These are phyloP conservation scores for Actenoides hombroni DNA, from an alignment of 2,113 vertebrate species.

Conservation along the genomic window DNA sequence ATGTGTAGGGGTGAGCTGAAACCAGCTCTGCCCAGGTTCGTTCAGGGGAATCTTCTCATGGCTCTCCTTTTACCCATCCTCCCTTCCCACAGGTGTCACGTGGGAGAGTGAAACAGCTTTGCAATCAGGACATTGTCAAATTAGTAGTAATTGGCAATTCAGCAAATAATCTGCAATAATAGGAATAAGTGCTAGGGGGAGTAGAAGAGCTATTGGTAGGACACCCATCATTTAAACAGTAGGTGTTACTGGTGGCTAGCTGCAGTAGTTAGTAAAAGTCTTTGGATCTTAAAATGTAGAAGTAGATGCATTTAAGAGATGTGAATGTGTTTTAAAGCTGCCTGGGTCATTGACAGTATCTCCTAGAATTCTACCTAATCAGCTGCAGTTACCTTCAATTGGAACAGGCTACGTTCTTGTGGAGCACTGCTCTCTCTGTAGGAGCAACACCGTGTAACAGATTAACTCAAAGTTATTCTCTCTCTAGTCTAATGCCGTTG, in stretches of 20 bases:
- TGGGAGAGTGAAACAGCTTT: background rate
- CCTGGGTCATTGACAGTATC: background rate
- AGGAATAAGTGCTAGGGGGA: constrained; percentile 34
- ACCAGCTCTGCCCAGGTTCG: background rate
- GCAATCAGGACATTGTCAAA: background rate
- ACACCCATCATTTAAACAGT: background rate
- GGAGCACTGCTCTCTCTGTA: background rate
- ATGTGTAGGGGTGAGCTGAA: background rate
- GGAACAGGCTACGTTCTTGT: background rate
- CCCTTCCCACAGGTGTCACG: background rate
- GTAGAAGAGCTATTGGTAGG: constrained; percentile 1
- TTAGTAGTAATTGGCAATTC: background rate
- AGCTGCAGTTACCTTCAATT: background rate
- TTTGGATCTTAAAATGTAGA: background rate
- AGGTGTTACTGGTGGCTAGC: background rate
- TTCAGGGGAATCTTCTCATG: background rate
- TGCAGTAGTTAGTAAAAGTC: background rate
- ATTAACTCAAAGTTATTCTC: background rate
- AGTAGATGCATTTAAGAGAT: background rate
- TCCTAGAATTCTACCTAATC: background rate
- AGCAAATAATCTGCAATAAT: background rate
- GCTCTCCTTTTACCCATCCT: background rate
- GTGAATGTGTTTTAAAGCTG: background rate
- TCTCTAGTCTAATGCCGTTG: background rate
- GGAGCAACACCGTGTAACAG: background rate